Evolutionary conservation across 2,888 invertebrate species (phyloP).

Genomic region (Thereva nobilitata): DNA sequence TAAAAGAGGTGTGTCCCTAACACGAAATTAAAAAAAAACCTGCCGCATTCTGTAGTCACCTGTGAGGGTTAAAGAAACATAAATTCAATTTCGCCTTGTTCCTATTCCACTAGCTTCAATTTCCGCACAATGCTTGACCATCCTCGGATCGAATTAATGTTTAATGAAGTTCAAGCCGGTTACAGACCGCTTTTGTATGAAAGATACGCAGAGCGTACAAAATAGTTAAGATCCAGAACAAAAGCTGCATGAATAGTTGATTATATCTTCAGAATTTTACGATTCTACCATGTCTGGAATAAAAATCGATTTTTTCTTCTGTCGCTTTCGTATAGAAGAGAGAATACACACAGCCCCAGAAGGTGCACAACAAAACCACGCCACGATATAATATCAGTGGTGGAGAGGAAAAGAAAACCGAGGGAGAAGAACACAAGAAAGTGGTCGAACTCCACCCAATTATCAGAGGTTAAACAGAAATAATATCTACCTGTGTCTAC

Average conservation of each 20-base stretch:
- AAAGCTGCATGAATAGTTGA: slow-evolving; percentile 39
- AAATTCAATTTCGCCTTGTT: slow-evolving; percentile 33
- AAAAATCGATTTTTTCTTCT: slow-evolving; percentile 39
- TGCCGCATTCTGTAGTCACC: too few relatives aligned
- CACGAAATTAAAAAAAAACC: too few relatives aligned
- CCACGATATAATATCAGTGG: too few relatives aligned
- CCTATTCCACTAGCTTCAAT: neutral
- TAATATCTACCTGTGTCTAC: too few relatives aligned
- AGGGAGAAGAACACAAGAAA: neutral
- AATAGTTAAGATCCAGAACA: slow-evolving; percentile 24
- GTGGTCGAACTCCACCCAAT: slow-evolving; percentile 33
- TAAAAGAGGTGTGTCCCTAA: too few relatives aligned
- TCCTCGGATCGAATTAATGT: slow-evolving; percentile 39
- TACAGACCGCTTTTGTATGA: slow-evolving; percentile 6
- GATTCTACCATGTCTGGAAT: slow-evolving; percentile 39
- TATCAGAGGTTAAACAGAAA: slow-evolving; percentile 10
- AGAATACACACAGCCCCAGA: neutral
- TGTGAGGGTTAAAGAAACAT: slow-evolving; percentile 19
- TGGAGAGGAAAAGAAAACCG: neutral
- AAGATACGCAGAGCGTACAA: slow-evolving; percentile 19
- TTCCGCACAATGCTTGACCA: neutral
- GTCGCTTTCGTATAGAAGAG: neutral
- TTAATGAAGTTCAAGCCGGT: slow-evolving; percentile 38
- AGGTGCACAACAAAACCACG: neutral
- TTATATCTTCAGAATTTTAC: slow-evolving; percentile 41